phyloP scores from a whole-genome alignment of 2,113 vertebrate species.

The Crypturellus undulatus region DNA sequence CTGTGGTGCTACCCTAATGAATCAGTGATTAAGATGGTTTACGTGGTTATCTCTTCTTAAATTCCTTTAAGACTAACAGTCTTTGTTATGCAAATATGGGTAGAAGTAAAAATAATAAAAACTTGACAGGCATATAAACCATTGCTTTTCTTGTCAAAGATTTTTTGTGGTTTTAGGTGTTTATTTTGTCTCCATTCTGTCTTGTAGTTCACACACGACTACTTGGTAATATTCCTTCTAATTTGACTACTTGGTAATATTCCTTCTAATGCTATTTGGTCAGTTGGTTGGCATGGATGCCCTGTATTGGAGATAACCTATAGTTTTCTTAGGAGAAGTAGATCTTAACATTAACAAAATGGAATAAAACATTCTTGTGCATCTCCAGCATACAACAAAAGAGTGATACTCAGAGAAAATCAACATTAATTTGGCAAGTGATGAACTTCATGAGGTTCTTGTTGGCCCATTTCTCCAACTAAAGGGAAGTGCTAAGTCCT shows the following conservation, averaged over 20 bases:
- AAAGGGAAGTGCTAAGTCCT: too few relatives aligned
- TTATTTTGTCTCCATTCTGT: not conserved
- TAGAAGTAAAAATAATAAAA: not conserved
- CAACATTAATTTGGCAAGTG: too few relatives aligned
- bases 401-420: too few relatives aligned
- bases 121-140: not conserved
- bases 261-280: not conserved
- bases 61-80: constrained; percentile 10
- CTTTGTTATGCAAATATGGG: not conserved
- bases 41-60: not conserved
- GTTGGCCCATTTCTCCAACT: too few relatives aligned
- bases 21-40: not conserved
- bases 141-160: not conserved
- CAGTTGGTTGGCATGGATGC: not conserved
- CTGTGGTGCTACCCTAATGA: constrained; percentile 2
- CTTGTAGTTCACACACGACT: not conserved
- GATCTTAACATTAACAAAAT: not conserved
- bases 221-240: not conserved
- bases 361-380: too few relatives aligned
- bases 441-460: too few relatives aligned
- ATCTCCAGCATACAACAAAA: too few relatives aligned
- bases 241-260: not conserved
- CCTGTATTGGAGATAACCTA: not conserved
- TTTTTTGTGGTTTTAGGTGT: not conserved
- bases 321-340: not conserved